Percentiles rank a stretch among this genome's conserved stretches.
These are phyloP conservation scores for Grus americana DNA, from an alignment of 2,113 vertebrate species.

Conservation along the genomic window DNA sequence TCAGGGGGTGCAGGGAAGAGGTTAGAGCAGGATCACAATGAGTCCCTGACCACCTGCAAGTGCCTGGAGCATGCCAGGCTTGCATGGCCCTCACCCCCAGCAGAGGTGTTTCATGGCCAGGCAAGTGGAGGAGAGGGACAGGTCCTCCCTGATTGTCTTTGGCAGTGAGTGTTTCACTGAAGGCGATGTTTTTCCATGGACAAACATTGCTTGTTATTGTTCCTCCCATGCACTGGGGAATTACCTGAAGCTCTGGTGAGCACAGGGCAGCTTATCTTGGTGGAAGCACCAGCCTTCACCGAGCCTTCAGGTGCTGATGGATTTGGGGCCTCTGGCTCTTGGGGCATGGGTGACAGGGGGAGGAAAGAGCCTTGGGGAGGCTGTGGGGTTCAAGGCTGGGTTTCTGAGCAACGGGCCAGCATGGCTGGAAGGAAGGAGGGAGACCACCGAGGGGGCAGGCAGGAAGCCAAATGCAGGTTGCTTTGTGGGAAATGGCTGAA, in stretches of 20 bases:
- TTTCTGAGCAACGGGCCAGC: not conserved
- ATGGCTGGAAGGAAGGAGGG: not conserved
- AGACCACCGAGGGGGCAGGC: not conserved
- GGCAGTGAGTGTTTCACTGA: not conserved
- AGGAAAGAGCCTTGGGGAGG: not conserved
- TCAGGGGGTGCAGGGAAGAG: not conserved
- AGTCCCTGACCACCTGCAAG: not conserved
- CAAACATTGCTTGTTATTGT: not conserved
- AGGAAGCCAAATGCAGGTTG: not conserved
- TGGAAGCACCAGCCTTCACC: not conserved
- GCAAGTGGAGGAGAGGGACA: not conserved
- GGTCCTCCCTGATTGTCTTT: not conserved
- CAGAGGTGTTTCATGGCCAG: not conserved
- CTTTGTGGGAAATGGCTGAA: slow-evolving; percentile 32
- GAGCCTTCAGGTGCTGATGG: not conserved
- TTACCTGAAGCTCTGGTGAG: not conserved
- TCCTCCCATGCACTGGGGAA: not conserved
- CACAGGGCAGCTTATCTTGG: not conserved
- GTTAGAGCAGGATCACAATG: not conserved
- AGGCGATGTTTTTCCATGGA: not conserved
- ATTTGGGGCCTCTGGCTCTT: not conserved
- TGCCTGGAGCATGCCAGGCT: rapidly evolving
- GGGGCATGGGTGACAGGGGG: rapidly evolving
- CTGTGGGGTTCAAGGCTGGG: rapidly evolving
- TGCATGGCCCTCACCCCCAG: not conserved